Evolutionary conservation across 2,888 invertebrate species (phyloP).

Genomic region (Tricholauxania praeusta): DNA sequence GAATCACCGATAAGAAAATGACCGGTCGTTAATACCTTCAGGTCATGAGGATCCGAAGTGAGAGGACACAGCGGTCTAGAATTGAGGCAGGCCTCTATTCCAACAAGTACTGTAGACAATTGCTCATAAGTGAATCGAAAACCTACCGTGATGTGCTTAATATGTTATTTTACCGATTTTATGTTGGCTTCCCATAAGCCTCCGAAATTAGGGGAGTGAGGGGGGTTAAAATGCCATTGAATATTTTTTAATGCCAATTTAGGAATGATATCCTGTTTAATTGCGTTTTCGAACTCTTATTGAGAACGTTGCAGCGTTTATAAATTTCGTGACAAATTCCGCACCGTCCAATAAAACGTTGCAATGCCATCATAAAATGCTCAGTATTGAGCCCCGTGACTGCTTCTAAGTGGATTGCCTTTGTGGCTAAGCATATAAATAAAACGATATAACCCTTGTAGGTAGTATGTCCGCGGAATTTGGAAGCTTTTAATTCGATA

Average conservation of each 20-base stretch:
- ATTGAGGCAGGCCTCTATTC: constrained; percentile 39
- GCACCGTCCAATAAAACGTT: constrained; percentile 32
- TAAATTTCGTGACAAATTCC: constrained; percentile 33
- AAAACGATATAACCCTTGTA: constrained; percentile 40
- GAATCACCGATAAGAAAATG: constrained; percentile 42
- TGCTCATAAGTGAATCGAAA: constrained; percentile 32
- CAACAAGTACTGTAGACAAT: constrained; percentile 32
- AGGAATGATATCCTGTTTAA: background rate
- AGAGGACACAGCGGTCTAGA: constrained; percentile 37
- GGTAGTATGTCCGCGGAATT: constrained; percentile 29
- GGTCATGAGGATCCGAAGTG: constrained; percentile 33
- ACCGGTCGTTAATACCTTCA: constrained; percentile 36
- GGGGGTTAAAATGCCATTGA: constrained; percentile 39
- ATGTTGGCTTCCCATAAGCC: constrained; percentile 28
- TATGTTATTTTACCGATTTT: constrained; percentile 30
- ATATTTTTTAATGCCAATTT: constrained; percentile 19
- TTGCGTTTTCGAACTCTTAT: background rate
- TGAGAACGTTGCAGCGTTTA: constrained; percentile 3
- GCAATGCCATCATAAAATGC: no score
- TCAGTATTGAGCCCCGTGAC: no score
- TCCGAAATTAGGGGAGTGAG: constrained; percentile 30
- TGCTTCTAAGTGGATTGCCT: no score
- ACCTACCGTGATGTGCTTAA: constrained; percentile 26
- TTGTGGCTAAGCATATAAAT: constrained; percentile 28
- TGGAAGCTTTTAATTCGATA: constrained; percentile 33